These are phyloP conservation scores for Liasis olivaceus DNA, from an alignment of 2,797 vertebrate species.

Conservation along the genomic window DNA sequence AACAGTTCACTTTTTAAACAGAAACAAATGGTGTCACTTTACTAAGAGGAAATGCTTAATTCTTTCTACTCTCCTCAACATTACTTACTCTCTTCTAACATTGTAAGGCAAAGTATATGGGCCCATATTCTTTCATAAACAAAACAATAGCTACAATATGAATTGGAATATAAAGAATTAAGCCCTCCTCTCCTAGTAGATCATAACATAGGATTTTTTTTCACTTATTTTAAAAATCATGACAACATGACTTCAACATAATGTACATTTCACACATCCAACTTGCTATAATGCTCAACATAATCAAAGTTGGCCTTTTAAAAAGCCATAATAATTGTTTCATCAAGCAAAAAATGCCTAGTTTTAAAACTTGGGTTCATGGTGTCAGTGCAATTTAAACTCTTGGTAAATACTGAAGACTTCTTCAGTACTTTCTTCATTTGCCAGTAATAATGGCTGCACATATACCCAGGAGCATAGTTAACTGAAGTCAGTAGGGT, in stretches of 20 bases:
- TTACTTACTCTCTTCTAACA: neutral
- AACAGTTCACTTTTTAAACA: neutral
- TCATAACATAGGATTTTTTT: neutral
- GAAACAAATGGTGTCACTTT: neutral
- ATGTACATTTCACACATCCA: neutral
- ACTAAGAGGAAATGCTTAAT: neutral
- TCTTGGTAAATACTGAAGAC: neutral
- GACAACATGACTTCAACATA: no score
- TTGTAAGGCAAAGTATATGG: neutral
- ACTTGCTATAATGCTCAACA: neutral
- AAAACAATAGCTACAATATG: neutral
- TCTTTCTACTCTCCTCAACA: neutral
- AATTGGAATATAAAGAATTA: neutral
- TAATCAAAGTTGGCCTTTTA: neutral
- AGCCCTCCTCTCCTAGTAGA: neutral
- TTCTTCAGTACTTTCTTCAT: neutral
- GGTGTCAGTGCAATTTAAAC: neutral
- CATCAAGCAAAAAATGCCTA: constrained; percentile 7
- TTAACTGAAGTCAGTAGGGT: neutral
- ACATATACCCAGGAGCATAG: neutral
- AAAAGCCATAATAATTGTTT: neutral
- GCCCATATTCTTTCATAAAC: neutral
- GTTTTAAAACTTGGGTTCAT: constrained; percentile 7
- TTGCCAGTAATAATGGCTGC: neutral
- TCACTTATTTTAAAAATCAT: neutral